phyloP scores from a whole-genome alignment of 2,888 invertebrate species.

The Epinotia bilunana region DNA sequence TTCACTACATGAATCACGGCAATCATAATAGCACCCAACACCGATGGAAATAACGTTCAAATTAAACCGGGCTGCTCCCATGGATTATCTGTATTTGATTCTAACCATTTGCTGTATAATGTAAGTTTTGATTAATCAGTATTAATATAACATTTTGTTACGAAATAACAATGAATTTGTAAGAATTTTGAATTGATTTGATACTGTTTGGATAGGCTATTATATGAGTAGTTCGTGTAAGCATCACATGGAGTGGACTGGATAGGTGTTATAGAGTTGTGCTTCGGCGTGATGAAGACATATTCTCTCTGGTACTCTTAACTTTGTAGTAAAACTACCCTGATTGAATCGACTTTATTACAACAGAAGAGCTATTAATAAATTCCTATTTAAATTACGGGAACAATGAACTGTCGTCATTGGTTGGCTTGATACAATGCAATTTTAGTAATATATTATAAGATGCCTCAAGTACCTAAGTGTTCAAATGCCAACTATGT shows the following conservation, averaged over 20 bases:
- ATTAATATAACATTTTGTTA: slow-evolving; percentile 56
- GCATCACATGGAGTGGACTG: slow-evolving; percentile 57
- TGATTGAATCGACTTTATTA: slow-evolving; percentile 32
- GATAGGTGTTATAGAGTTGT: background rate
- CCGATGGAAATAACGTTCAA: slow-evolving; percentile 27
- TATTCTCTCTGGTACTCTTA: slow-evolving; percentile 27
- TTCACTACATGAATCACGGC: slow-evolving; percentile 11
- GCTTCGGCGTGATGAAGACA: slow-evolving; percentile 24
- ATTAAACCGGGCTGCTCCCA: slow-evolving; percentile 17
- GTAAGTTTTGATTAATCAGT: slow-evolving; percentile 58
- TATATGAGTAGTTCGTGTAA: slow-evolving; percentile 60
- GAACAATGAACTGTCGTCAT: slow-evolving; percentile 24
- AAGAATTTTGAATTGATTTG: slow-evolving; percentile 54
- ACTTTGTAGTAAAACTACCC: slow-evolving; percentile 34
- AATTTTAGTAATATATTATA: slow-evolving; percentile 35
- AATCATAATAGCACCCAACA: slow-evolving; percentile 9
- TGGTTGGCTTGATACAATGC: slow-evolving; percentile 31
- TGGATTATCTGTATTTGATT: slow-evolving; percentile 23
- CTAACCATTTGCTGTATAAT: slow-evolving; percentile 39
- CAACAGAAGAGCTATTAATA: slow-evolving; percentile 33
- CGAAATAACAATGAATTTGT: slow-evolving; percentile 37
- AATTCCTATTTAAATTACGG: slow-evolving; percentile 33
- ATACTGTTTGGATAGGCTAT: slow-evolving; percentile 50
- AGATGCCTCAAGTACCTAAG: slow-evolving; percentile 35
- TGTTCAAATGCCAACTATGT: slow-evolving; percentile 38